Evolutionary conservation across 2,888 invertebrate species (phyloP).

Genomic region (Esperia sulphurella): DNA sequence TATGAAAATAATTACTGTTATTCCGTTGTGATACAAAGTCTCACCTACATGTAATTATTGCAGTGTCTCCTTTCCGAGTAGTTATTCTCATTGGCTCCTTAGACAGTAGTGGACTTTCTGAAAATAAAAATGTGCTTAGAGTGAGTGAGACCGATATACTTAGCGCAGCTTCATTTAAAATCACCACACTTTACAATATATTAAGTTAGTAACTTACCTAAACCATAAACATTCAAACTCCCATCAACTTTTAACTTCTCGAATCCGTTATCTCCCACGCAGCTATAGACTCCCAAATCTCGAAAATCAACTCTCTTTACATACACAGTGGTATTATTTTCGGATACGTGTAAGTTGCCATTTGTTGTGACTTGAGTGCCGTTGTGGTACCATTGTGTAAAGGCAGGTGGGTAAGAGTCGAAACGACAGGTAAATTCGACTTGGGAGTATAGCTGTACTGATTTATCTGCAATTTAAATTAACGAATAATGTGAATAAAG

Average conservation of each 20-base stretch:
- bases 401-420: slow-evolving; percentile 39
- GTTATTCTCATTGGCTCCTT: slow-evolving; percentile 30
- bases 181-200: too few species aligned
- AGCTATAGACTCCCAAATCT: slow-evolving; percentile 70
- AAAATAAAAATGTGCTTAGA: slow-evolving; percentile 14
- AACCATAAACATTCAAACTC: slow-evolving; percentile 41
- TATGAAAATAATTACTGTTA: too few species aligned
- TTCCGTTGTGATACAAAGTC: slow-evolving; percentile 34
- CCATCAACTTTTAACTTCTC: slow-evolving; percentile 44
- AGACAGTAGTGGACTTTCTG: slow-evolving; percentile 47
- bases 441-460: slow-evolving; percentile 46
- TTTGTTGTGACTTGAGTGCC: slow-evolving; percentile 30
- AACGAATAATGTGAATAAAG: too few species aligned
- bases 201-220: slow-evolving; percentile 39
- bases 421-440: slow-evolving; percentile 40
- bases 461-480: slow-evolving; percentile 52
- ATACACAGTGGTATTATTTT: slow-evolving; percentile 34
- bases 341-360: slow-evolving; percentile 29
- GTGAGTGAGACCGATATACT: background rate
- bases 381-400: slow-evolving; percentile 53
- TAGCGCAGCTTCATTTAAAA: too few species aligned
- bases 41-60: slow-evolving; percentile 71
- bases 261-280: slow-evolving; percentile 71
- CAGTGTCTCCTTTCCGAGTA: slow-evolving; percentile 31
- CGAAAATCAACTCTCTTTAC: slow-evolving; percentile 45